phyloP scores from a whole-genome alignment of 2,888 invertebrate species.

The Mesorhabditis sp. region DNA sequence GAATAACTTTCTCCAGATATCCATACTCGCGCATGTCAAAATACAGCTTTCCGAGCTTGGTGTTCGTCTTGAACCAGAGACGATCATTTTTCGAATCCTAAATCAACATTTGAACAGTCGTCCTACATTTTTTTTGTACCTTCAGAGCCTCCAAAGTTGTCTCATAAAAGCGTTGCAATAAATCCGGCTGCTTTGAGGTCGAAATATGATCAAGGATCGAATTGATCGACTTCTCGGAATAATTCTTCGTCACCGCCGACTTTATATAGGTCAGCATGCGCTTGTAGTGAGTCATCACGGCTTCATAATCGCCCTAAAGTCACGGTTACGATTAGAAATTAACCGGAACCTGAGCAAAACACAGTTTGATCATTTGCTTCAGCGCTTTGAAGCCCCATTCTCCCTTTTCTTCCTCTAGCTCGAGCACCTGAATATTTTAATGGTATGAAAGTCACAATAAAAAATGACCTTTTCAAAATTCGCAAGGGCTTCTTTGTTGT shows the following conservation, averaged over 20 bases:
- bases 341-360: constrained; percentile 83
- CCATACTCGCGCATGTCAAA: constrained; percentile 91
- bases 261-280: constrained; percentile 95
- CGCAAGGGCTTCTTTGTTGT: constrained; percentile 81
- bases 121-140: constrained; percentile 19
- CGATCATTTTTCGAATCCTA: constrained; percentile 94
- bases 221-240: constrained; percentile 98
- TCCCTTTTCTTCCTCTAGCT: constrained; percentile 94
- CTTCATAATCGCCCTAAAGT: constrained; percentile 78
- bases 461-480: constrained; percentile 70
- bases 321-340: neutral
- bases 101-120: constrained; percentile 8
- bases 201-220: constrained; percentile 98
- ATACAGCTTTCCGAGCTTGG: constrained; percentile 94
- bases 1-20: constrained; percentile 89
- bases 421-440: constrained; percentile 69
- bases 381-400: constrained; percentile 99
- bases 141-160: constrained; percentile 65
- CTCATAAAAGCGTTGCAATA: constrained; percentile 96
- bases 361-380: constrained; percentile 99
- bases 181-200: constrained; percentile 93
- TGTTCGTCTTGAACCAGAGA: constrained; percentile 99
- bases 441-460: neutral
- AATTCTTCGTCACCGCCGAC: constrained; percentile 96
- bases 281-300: constrained; percentile 93